Evolutionary conservation across 2,113 vertebrate genomes (phyloP).

Genomic region (Ophthalmolycus amberensis): DNA sequence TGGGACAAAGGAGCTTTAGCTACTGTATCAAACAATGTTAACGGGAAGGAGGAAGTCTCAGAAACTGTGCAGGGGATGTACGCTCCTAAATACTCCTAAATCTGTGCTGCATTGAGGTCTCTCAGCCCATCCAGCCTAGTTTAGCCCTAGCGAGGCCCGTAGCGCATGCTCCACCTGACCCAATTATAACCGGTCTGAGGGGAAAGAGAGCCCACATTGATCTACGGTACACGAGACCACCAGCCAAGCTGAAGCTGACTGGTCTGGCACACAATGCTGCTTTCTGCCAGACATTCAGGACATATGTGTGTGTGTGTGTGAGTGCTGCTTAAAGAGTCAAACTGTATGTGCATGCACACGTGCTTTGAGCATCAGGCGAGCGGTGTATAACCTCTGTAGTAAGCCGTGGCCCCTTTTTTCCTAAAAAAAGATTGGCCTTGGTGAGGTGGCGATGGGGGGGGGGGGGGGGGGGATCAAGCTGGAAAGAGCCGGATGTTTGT

Average conservation of each 20-base stretch:
- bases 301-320: constrained; percentile 26
- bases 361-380: constrained; percentile 24
- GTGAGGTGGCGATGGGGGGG: not conserved
- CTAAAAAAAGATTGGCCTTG: constrained; percentile 26
- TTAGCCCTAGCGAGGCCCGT: constrained; percentile 64
- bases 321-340: constrained; percentile 8
- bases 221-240: constrained; percentile 42
- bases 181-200: constrained; percentile 75
- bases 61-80: constrained; percentile 48
- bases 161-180: constrained; percentile 72
- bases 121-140: constrained; percentile 63
- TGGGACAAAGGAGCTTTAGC: not conserved
- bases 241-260: constrained; percentile 34
- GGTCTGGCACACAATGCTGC: constrained; percentile 30
- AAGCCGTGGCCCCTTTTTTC: constrained; percentile 28
- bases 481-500: constrained; percentile 37
- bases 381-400: constrained; percentile 6
- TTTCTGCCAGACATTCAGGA: constrained; percentile 38
- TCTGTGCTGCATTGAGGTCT: constrained; percentile 69
- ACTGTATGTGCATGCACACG: not conserved
- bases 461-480: constrained; percentile 7
- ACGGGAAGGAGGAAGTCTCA: constrained; percentile 20
- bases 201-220: constrained; percentile 75
- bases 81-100: constrained; percentile 16
- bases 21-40: constrained; percentile 30